phyloP scores from a whole-genome alignment of 2,113 vertebrate species.

The Setophaga coronata region DNA sequence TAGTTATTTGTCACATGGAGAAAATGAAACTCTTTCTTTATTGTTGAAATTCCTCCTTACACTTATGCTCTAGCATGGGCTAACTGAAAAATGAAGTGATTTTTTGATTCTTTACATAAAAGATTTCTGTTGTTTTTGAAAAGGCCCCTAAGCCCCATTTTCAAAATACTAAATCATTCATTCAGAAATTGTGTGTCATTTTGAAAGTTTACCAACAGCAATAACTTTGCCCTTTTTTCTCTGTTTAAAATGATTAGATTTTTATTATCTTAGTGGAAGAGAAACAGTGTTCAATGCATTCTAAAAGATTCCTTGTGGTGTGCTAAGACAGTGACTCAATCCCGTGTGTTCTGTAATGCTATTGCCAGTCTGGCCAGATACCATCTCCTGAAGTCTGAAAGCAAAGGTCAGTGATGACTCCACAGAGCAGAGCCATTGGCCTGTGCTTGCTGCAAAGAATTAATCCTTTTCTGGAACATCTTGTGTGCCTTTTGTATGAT shows the following conservation, averaged over 20 bases:
- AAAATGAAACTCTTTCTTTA: neutral
- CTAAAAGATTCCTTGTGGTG: neutral
- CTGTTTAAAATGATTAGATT: neutral
- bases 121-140: neutral
- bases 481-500: neutral
- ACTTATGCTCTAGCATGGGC: neutral
- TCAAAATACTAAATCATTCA: neutral
- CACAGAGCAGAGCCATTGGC: neutral
- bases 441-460: neutral
- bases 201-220: neutral
- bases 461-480: neutral
- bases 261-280: neutral
- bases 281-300: neutral
- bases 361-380: neutral
- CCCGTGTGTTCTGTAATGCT: neutral
- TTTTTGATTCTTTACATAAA: neutral
- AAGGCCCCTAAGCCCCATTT: neutral
- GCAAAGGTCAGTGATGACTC: neutral
- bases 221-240: neutral
- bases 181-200: neutral
- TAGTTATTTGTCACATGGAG: neutral
- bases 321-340: neutral
- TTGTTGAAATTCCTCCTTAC: neutral
- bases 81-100: neutral
- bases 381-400: neutral